These are phyloP conservation scores for Calephelis perditalis DNA, from an alignment of 2,888 invertebrate genomes.

Conservation along the genomic window DNA sequence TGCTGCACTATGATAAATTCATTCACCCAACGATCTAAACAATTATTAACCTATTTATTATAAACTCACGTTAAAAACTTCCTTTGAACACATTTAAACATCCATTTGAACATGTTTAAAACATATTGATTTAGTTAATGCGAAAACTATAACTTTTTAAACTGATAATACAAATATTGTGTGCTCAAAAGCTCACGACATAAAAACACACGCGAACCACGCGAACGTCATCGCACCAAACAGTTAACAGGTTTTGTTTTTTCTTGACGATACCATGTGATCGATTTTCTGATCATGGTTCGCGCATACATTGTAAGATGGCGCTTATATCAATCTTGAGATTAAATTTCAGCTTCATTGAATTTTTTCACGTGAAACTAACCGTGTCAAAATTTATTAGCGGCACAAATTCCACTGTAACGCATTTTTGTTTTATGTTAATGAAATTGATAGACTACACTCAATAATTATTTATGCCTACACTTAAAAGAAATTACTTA, in stretches of 20 bases:
- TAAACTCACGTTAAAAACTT: slow-evolving; percentile 11
- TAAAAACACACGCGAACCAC: slow-evolving; percentile 59
- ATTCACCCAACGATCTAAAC: slow-evolving; percentile 32
- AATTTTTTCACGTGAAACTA: slow-evolving; percentile 44
- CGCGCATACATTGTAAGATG: slow-evolving; percentile 44
- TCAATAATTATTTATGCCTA: background rate
- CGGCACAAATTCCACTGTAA: slow-evolving; percentile 41
- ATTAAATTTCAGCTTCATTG: slow-evolving; percentile 37
- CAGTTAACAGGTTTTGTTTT: slow-evolving; percentile 70
- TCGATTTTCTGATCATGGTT: slow-evolving; percentile 43
- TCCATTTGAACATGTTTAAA: slow-evolving; percentile 11
- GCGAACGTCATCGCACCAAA: slow-evolving; percentile 63
- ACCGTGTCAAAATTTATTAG: slow-evolving; percentile 51
- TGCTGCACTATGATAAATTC: slow-evolving; percentile 23
- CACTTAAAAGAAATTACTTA: too few species aligned
- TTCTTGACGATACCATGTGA: slow-evolving; percentile 52
- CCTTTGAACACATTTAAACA: slow-evolving; percentile 9
- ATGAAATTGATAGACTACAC: slow-evolving; percentile 32
- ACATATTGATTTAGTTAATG: background rate
- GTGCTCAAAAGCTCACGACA: slow-evolving; percentile 45
- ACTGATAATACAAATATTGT: slow-evolving; percentile 10
- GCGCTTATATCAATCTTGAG: slow-evolving; percentile 32
- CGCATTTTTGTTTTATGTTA: slow-evolving; percentile 54
- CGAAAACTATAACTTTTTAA: background rate
- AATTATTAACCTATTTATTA: slow-evolving; percentile 22